Evolutionary conservation across 2,888 invertebrate genomes (phyloP), one percentile per base, ranked within the genome.

Genomic region (Drosophila kambysellisi): DNA sequence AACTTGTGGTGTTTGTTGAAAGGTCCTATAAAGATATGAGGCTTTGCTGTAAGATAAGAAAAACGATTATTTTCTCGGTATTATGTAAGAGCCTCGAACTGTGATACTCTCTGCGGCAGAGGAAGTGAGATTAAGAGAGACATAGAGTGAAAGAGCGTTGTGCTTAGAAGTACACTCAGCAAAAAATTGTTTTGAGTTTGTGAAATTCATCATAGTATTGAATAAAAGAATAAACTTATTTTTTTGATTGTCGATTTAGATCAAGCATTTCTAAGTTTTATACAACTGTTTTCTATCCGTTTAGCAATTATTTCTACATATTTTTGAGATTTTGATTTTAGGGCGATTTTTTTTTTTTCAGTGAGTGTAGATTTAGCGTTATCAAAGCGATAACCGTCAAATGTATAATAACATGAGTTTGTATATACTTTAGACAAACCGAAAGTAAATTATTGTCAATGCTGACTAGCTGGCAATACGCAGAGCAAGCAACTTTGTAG

Each of bases 381-480:
- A 77, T 77, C 75, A 37, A 17, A 4, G 30, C 29, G 75, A 77
- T 65, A 71, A 41, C 39, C 54, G 6, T 7, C 7, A 12, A 43
- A 17, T 43, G 20, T 29, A 5, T 6, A n/a, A 39, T 4, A 39
- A 37, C 0, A 17, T 37, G 9, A 15, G 25, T 46, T 25, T 53
- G 20, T 39, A 15, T 17, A 37, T 29, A 25, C 1, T 37, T 37
- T 9, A 57, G 35, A 17, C 25, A 25, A 33, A 35, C 11, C 2
- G 20, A 48, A 30, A 25, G 0, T 15, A 43, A 37, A 11, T 29
- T 30, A 37, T 20, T 29, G 32, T 62, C 3, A 62, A 48, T 69
- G 57, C 15, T 15, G 8, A 12, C 5, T 50, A 15, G 33, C 20
- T 48, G 11, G 11, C 25, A 37, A 25, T 62, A 51, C 33, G 37